A percentile compares a stretch with the other conserved stretches of the same genome.
Evolutionary conservation across 2,113 vertebrate species (phyloP).

Genomic region (Istiophorus platypterus): DNA sequence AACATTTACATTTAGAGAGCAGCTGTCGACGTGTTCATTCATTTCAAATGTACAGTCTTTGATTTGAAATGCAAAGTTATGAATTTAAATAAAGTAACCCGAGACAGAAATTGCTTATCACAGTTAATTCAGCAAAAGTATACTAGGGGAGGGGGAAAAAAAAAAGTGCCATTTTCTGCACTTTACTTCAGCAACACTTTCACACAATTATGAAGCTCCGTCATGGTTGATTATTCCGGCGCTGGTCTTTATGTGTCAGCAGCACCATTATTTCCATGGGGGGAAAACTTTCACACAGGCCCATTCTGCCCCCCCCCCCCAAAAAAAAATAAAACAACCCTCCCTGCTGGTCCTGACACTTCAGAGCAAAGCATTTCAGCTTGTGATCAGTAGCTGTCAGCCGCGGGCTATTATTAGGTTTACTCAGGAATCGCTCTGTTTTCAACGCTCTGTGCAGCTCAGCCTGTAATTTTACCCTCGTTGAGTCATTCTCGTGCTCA

Average conservation of each 20-base stretch:
- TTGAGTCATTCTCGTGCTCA: conserved; percentile 50
- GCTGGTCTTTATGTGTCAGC: conserved; percentile 42
- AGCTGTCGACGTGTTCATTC: background rate
- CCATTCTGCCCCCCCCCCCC: conserved; percentile 46
- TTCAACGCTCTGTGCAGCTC: conserved; percentile 39
- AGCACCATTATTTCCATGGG: conserved; percentile 54
- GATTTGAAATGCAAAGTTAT: conserved; percentile 3
- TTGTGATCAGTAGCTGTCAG: conserved; percentile 72
- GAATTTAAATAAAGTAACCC: conserved; percentile 11
- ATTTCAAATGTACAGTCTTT: background rate
- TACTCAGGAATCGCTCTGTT: conserved; percentile 58
- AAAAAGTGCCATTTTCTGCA: background rate
- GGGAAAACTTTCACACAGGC: conserved; percentile 55
- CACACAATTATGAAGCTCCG: conserved; percentile 28
- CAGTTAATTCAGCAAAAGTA: background rate
- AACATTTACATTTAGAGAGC: background rate
- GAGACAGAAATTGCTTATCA: background rate
- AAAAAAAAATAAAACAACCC: too few species aligned
- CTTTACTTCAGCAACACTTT: conserved; percentile 32
- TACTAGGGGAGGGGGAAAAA: too few species aligned
- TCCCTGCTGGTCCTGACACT: conserved; percentile 57
- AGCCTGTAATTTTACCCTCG: conserved; percentile 69
- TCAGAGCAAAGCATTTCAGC: conserved; percentile 73
- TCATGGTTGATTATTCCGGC: conserved; percentile 43
- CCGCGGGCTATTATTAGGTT: conserved; percentile 71